phyloP scores from a whole-genome alignment of 1,140 invertebrate species.

The Listronotus bonariensis region DNA sequence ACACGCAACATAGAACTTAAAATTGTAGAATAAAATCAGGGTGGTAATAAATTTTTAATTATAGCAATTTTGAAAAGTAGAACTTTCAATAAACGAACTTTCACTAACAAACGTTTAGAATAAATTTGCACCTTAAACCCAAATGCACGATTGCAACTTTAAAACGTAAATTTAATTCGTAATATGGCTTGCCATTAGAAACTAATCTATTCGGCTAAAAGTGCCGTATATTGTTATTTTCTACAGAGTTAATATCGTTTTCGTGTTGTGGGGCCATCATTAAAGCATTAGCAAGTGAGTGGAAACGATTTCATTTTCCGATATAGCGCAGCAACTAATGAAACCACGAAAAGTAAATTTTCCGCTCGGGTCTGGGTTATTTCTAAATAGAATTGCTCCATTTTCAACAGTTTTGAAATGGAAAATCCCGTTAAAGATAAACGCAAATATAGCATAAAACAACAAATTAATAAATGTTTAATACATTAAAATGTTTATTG shows the following conservation, averaged over 20 bases:
- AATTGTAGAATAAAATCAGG: no score
- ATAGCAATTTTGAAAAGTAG: background rate
- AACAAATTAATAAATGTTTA: no score
- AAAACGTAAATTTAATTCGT: constrained; percentile 28
- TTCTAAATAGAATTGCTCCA: constrained; percentile 11
- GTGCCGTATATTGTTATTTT: constrained; percentile 35
- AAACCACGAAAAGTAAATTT: constrained; percentile 29
- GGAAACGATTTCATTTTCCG: constrained; percentile 33
- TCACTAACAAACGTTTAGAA: no score
- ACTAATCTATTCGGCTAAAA: constrained; percentile 33
- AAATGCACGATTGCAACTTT: constrained; percentile 1
- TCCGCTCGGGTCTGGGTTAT: constrained; percentile 10
- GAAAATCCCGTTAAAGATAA: no score
- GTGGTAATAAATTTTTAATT: no score
- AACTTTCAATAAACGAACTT: no score
- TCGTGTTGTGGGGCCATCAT: constrained; percentile 33
- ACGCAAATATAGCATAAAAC: no score
- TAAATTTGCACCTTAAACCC: background rate
- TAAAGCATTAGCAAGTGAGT: constrained; percentile 32
- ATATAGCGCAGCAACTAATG: constrained; percentile 32
- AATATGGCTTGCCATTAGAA: constrained; percentile 32
- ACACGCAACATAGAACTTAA: no score
- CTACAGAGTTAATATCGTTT: constrained; percentile 29
- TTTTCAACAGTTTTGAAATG: no score
- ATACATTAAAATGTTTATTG: no score